phyloP scores from a whole-genome alignment of 2,113 vertebrate species.

The Lota lota region DNA sequence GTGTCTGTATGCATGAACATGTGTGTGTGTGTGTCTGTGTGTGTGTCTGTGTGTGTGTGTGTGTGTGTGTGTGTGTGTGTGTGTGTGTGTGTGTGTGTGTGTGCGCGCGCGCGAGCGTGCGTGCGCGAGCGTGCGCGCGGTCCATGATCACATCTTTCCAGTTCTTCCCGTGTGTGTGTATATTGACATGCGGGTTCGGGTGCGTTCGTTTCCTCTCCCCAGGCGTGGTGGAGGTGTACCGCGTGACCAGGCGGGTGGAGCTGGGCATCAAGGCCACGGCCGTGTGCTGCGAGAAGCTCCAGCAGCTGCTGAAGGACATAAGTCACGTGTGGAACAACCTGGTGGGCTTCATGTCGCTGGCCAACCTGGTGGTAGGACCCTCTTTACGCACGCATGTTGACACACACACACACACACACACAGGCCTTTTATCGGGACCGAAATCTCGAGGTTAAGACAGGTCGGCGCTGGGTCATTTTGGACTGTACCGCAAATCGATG shows the following conservation, averaged over 20 bases:
- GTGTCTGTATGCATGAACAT: background rate
- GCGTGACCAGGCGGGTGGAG: constrained; percentile 91
- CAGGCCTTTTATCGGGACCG: too few species aligned
- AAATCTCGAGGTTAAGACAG: too few species aligned
- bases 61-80: too few species aligned
- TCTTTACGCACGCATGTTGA: background rate
- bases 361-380: constrained; percentile 85
- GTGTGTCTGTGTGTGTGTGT: background rate
- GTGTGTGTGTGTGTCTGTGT: background rate
- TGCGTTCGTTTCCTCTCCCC: constrained; percentile 13
- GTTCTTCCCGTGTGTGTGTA: background rate
- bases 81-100: too few species aligned
- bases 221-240: constrained; percentile 97
- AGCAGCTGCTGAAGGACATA: constrained; percentile 92
- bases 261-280: constrained; percentile 96
- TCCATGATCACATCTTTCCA: background rate
- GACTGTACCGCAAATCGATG: too few species aligned
- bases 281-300: constrained; percentile 94
- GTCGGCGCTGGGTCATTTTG: too few species aligned
- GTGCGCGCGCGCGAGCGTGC: too few species aligned
- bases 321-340: constrained; percentile 97
- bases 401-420: background rate
- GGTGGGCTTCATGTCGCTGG: constrained; percentile 95
- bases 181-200: background rate
- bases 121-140: background rate